Evolutionary conservation across 2,888 invertebrate species (phyloP), one percentile per base, ranked within the genome.

Genomic region (Campoplex nolae): DNA sequence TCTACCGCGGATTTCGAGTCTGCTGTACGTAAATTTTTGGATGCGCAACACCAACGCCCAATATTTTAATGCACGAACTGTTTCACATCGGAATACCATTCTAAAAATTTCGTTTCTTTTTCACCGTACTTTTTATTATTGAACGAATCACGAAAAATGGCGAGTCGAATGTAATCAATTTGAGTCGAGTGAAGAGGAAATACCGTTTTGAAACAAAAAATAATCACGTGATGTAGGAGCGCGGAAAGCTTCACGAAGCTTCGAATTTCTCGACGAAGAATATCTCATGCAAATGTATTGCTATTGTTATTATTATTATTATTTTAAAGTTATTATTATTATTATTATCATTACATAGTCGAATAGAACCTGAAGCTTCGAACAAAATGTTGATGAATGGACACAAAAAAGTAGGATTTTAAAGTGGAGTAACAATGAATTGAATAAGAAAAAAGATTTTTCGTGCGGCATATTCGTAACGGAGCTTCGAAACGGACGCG

Each of bases 261-360:
- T 3, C 35, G 38, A 38, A 42, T 38, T 13, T 28, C 9, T 54
- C n/a, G 28, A 18, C 71, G 13, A n/a, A 23, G 38, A 80, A 87
- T 84, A 79, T 35, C 85, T 71, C 58, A 11, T 48, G 23, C 62
- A 3, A 62, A 62, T 62, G 16, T 35, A 13, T 48, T 38, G 38
- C 38, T 6, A n/a, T 62, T 62, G 38, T 73, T 16, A 45, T 62
- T 65, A 65, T 65, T 11, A 62, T 65, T 0, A 32, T 51, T 8
- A 23, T 62, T 38, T 73, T 16, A 45, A 23, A 23, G n/a, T 62
- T 65, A 65, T 65, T 11, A 62, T 65, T 62, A 51, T 73, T 16
- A 45, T 62, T 65, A 65, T 65, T 11, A 62, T 65, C 2, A 32
- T 51, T 8, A 16, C n/a, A 45, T 35, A 51, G 65, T 73, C n/a